phyloP scores from a whole-genome alignment of 1,140 invertebrate genomes.

The Drosophila micromelanica region DNA sequence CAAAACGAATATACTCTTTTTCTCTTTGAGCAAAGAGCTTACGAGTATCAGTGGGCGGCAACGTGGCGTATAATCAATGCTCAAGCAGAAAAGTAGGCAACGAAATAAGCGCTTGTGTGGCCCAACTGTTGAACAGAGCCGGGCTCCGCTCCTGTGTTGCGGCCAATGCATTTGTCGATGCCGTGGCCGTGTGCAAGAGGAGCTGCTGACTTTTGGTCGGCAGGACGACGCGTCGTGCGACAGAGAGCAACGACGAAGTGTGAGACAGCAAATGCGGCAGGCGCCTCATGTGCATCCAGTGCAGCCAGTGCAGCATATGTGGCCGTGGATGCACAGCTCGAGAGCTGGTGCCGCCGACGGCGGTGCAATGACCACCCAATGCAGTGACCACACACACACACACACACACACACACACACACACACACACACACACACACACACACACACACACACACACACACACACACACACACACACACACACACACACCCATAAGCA shows the following conservation, averaged over 20 bases:
- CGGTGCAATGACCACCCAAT: constrained; percentile 18
- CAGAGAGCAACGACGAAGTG: constrained; percentile 30
- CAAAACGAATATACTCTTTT: too few relatives aligned
- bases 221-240: constrained; percentile 18
- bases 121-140: neutral
- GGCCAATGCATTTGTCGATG: constrained; percentile 46
- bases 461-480: constrained; percentile 30
- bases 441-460: constrained; percentile 32
- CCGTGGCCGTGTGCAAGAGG: neutral
- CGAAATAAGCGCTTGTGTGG: neutral
- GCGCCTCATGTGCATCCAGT: constrained; percentile 21
- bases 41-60: neutral
- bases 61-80: neutral
- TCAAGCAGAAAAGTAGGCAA: constrained; percentile 33
- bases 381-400: constrained; percentile 25
- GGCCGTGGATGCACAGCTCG: constrained; percentile 33
- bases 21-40: too few relatives aligned
- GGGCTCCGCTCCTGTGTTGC: constrained; percentile 31
- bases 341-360: constrained; percentile 12
- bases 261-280: constrained; percentile 55
- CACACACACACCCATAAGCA: neutral
- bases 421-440: constrained; percentile 34
- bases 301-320: constrained; percentile 40
- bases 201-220: constrained; percentile 29
- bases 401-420: constrained; percentile 16